Conservation (phyloP, 2,888 invertebrate species). For the Prosopocoilus inquinatus region DNA sequence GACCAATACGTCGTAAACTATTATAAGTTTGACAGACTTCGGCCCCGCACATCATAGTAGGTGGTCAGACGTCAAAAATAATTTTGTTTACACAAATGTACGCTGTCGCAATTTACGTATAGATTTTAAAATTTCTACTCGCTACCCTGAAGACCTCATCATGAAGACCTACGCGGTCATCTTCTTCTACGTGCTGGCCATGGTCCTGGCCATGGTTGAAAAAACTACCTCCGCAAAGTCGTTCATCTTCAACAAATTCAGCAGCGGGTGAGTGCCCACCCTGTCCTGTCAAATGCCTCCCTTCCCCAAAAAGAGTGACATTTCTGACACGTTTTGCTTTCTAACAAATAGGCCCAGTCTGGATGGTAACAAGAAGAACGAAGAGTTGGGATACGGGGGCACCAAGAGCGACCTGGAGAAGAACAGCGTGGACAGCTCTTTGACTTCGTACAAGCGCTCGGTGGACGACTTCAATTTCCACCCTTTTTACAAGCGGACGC, state of each 20-base stretch:
- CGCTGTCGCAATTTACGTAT: conserved; percentile 14
- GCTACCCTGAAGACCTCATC: conserved; percentile 3
- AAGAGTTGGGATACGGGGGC: conserved; percentile 10
- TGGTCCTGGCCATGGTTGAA: conserved; percentile 3
- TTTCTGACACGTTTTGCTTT: background rate
- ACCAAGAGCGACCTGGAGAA: conserved; percentile 9
- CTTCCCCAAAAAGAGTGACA: background rate
- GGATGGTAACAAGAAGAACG: conserved; percentile 8
- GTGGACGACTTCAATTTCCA: conserved; percentile 5
- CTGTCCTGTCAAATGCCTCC: background rate
- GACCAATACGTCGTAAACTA: too few relatives aligned
- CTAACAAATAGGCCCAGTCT: conserved; percentile 13
- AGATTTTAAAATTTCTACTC: conserved; percentile 18
- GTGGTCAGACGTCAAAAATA: conserved; percentile 16
- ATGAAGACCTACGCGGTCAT: conserved; percentile 14
- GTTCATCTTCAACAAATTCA: conserved; percentile 15
- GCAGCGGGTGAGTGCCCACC: conserved; percentile 13
- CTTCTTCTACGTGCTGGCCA: conserved; percentile 11
- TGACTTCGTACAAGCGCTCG: conserved; percentile 16
- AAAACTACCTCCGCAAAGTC: conserved; percentile 11
- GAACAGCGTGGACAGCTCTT: conserved; percentile 2
- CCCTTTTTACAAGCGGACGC: conserved; percentile 8
- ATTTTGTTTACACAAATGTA: conserved; percentile 21
- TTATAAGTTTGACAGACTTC: background rate
- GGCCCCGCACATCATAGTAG: background rate